Evolutionary conservation across 2,113 vertebrate species (phyloP).

Genomic region (Steatornis caripensis): DNA sequence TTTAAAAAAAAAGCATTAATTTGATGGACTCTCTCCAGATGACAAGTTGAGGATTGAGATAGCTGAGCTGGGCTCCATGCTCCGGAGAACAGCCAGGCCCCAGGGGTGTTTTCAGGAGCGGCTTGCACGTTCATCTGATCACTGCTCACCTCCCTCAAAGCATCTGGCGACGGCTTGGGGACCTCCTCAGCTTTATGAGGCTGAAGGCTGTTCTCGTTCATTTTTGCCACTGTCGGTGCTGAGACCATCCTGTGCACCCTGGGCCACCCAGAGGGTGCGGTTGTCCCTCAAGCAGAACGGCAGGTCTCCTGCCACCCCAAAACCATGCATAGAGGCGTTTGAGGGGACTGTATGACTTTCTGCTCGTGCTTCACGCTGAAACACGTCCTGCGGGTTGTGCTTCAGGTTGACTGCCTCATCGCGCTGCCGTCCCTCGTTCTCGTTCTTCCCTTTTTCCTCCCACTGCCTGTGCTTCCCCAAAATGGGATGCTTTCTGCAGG

Average conservation of each 20-base stretch:
- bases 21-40: neutral
- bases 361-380: neutral
- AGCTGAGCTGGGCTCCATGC: neutral
- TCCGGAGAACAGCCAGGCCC: neutral
- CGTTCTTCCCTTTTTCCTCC: neutral
- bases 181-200: neutral
- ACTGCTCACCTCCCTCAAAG: neutral
- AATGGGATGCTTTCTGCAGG: neutral
- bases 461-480: neutral
- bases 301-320: neutral
- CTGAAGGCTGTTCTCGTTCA: neutral
- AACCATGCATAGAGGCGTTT: neutral
- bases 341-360: neutral
- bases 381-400: neutral
- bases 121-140: fast-evolving
- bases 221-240: neutral
- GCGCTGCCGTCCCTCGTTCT: neutral
- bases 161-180: neutral
- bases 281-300: neutral
- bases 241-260: neutral
- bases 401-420: neutral
- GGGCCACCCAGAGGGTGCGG: neutral
- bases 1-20: neutral
- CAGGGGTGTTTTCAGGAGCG: fast-evolving
- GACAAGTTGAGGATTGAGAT: neutral